These are phyloP conservation scores for Buceros bicornis DNA, from an alignment of 2,797 vertebrate species.

Conservation along the genomic window DNA sequence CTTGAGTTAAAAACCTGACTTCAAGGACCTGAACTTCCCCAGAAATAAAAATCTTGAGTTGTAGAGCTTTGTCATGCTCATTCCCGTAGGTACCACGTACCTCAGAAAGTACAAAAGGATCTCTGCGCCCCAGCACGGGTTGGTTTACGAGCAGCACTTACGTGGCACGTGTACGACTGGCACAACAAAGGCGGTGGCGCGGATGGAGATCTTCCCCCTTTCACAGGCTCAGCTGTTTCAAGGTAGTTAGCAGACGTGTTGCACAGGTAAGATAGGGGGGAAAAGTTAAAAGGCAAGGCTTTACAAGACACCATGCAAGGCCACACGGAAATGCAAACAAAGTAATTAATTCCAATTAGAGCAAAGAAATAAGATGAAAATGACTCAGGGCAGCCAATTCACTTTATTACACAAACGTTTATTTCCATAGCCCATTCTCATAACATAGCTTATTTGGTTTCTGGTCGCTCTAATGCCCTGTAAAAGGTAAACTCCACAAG, in stretches of 20 bases:
- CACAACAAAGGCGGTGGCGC: background rate
- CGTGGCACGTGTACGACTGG: accelerated
- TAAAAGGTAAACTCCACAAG: background rate
- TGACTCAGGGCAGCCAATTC: background rate
- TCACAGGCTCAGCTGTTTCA: background rate
- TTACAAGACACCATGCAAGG: background rate
- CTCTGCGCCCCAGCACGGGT: background rate
- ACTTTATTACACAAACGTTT: background rate
- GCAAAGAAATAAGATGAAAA: background rate
- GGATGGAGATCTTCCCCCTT: background rate
- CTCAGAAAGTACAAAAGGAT: background rate
- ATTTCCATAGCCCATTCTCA: background rate
- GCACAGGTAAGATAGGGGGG: background rate
- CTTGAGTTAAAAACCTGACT: background rate
- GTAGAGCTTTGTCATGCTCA: background rate
- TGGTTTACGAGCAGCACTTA: background rate
- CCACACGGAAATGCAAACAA: background rate
- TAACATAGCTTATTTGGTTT: background rate
- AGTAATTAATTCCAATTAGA: background rate
- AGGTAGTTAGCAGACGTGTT: background rate
- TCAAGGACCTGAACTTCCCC: background rate
- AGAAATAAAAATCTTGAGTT: background rate
- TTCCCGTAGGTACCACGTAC: background rate
- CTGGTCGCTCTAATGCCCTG: background rate
- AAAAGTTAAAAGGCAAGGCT: background rate